Percentiles rank a stretch among this genome's conserved stretches.
These are phyloP conservation scores for Pandemis cinnamomeana DNA, from an alignment of 2,888 invertebrate species.

Conservation along the genomic window DNA sequence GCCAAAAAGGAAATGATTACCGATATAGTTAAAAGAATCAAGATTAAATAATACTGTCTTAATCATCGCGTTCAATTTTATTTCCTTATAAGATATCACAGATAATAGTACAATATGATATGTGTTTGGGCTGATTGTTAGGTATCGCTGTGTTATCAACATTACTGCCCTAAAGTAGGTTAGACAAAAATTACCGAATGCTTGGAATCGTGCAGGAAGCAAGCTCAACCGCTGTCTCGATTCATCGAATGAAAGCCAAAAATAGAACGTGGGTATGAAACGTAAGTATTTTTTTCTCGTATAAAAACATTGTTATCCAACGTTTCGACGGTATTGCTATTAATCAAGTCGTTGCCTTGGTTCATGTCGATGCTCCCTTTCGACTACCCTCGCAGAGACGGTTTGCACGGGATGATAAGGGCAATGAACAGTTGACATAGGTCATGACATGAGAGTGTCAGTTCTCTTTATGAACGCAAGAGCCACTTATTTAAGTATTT, in stretches of 20 bases:
- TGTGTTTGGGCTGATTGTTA: conserved; percentile 44
- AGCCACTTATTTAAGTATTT: conserved; percentile 23
- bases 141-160: conserved; percentile 23
- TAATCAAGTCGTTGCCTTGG: conserved; percentile 25
- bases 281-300: conserved; percentile 52
- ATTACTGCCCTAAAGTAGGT: conserved; percentile 22
- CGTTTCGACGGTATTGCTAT: conserved; percentile 20
- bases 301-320: conserved; percentile 26
- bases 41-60: conserved; percentile 56
- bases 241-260: conserved; percentile 59
- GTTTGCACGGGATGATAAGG: conserved; percentile 26
- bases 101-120: conserved; percentile 44
- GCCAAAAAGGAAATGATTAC: conserved; percentile 24
- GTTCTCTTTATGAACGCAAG: background rate
- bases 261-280: conserved; percentile 57
- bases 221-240: conserved; percentile 53
- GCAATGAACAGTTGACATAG: conserved; percentile 36
- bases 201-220: conserved; percentile 55
- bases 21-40: conserved; percentile 42
- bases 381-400: conserved; percentile 1
- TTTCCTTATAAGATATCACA: conserved; percentile 66
- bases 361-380: conserved; percentile 29
- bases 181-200: conserved; percentile 42
- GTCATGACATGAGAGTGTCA: conserved; percentile 31
- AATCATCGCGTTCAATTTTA: conserved; percentile 57